Conservation (phyloP, 1,140 invertebrate genomes). For the Pseudomyrmex cubaensis region DNA sequence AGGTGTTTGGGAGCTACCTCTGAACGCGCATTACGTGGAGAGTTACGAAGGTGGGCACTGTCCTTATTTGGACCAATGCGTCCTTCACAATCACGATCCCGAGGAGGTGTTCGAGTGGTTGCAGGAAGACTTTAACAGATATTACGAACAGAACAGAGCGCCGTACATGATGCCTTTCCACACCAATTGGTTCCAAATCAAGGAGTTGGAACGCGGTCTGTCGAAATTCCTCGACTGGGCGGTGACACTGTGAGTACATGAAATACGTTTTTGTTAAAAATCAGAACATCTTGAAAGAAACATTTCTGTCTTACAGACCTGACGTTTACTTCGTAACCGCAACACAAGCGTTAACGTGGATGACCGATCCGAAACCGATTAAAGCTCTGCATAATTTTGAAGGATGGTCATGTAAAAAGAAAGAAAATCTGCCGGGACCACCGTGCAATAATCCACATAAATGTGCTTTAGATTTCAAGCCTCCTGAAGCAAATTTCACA, state of each 20-base stretch:
- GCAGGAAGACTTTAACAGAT: slow-evolving; percentile 94
- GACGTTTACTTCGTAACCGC: slow-evolving; percentile 96
- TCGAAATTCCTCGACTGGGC: slow-evolving; percentile 95
- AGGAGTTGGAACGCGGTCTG: slow-evolving; percentile 92
- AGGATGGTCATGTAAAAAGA: slow-evolving; percentile 92
- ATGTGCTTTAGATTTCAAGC: slow-evolving; percentile 93
- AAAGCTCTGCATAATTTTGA: slow-evolving; percentile 91
- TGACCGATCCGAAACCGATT: slow-evolving; percentile 93
- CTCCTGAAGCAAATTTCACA: slow-evolving; percentile 90
- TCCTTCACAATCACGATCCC: slow-evolving; percentile 94
- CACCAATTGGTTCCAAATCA: slow-evolving; percentile 97
- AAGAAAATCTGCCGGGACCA: slow-evolving; percentile 88
- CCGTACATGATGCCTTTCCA: slow-evolving; percentile 98
- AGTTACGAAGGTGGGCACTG: slow-evolving; percentile 96
- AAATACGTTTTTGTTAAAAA: not conserved
- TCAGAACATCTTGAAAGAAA: slow-evolving; percentile 27
- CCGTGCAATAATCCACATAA: slow-evolving; percentile 94
- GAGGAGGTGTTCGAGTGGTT: slow-evolving; percentile 96
- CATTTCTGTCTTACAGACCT: slow-evolving; percentile 86
- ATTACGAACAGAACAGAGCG: slow-evolving; percentile 94
- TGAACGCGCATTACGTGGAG: slow-evolving; percentile 96
- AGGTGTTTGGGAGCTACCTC: slow-evolving; percentile 97
- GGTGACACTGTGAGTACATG: slow-evolving; percentile 88
- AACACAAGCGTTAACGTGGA: slow-evolving; percentile 96
- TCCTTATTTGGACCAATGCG: slow-evolving; percentile 96